phyloP scores from a whole-genome alignment of 2,113 vertebrate genomes.

The Rattus rattus region DNA sequence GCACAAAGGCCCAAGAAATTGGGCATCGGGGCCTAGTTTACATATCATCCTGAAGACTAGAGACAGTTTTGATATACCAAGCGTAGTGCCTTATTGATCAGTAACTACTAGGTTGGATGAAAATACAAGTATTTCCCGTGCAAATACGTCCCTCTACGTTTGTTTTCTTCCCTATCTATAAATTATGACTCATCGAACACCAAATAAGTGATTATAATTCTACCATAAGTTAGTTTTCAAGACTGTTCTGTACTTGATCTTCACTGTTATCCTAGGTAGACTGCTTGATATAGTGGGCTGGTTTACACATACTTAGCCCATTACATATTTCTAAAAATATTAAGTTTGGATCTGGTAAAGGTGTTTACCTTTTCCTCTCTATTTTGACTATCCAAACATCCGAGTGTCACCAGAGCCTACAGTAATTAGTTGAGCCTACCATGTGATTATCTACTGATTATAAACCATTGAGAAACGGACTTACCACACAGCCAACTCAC shows the following conservation, averaged over 20 bases:
- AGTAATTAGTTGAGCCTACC: background rate
- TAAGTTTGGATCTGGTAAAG: conserved; percentile 29
- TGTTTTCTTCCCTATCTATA: background rate
- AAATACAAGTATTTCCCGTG: background rate
- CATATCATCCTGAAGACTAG: background rate
- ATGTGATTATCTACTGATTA: background rate
- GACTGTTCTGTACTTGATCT: background rate
- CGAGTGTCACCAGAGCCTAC: background rate
- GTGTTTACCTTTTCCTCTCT: conserved; percentile 24
- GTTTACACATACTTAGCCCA: background rate
- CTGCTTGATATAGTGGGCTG: background rate
- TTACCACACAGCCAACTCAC: background rate
- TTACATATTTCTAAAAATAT: conserved; percentile 40
- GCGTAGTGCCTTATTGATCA: background rate
- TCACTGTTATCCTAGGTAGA: conserved; percentile 23
- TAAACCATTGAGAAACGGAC: background rate
- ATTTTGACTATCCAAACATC: conserved; percentile 27
- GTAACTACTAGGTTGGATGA: background rate
- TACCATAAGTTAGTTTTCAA: background rate
- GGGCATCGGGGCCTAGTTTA: background rate
- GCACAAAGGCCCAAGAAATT: background rate
- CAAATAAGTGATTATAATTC: background rate
- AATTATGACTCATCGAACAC: background rate
- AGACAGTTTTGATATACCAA: background rate
- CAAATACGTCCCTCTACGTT: background rate